A percentile compares a stretch with the other conserved stretches of the same genome.
Conservation (phyloP, 2,888 invertebrate species). For the Heliconius aoede region DNA sequence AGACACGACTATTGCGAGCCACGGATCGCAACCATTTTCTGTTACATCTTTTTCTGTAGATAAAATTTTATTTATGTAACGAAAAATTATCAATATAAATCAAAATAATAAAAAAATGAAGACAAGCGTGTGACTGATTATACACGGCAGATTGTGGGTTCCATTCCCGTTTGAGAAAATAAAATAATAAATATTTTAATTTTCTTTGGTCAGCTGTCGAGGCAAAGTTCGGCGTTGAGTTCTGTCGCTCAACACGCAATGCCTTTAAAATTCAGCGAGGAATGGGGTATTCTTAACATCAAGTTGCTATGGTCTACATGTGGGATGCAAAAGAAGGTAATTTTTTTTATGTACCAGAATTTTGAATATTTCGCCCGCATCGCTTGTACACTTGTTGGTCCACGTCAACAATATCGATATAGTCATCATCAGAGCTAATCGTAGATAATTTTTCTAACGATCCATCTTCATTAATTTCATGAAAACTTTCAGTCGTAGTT, state of each 20-base stretch:
- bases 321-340: too few relatives aligned
- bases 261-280: too few relatives aligned
- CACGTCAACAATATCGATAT: conserved; percentile 53
- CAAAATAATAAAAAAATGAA: too few relatives aligned
- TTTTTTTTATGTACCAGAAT: conserved; percentile 24
- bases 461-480: conserved; percentile 55
- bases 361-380: conserved; percentile 62
- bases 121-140: too few relatives aligned
- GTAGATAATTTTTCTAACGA: conserved; percentile 49
- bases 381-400: conserved; percentile 58
- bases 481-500: conserved; percentile 55
- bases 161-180: too few relatives aligned
- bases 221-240: too few relatives aligned
- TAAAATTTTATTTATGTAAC: background rate
- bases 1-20: conserved; percentile 67
- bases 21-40: conserved; percentile 65
- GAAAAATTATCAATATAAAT: background rate
- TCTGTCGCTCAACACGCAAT: too few relatives aligned
- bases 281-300: too few relatives aligned
- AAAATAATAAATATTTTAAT: too few relatives aligned
- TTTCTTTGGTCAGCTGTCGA: too few relatives aligned
- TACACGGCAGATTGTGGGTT: too few relatives aligned
- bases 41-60: conserved; percentile 57
- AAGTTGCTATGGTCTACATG: too few relatives aligned
- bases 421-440: conserved; percentile 51